Percentiles rank a stretch among this genome's conserved stretches.
Conservation (phyloP, 2,888 invertebrate genomes). For the Acleris literana region DNA sequence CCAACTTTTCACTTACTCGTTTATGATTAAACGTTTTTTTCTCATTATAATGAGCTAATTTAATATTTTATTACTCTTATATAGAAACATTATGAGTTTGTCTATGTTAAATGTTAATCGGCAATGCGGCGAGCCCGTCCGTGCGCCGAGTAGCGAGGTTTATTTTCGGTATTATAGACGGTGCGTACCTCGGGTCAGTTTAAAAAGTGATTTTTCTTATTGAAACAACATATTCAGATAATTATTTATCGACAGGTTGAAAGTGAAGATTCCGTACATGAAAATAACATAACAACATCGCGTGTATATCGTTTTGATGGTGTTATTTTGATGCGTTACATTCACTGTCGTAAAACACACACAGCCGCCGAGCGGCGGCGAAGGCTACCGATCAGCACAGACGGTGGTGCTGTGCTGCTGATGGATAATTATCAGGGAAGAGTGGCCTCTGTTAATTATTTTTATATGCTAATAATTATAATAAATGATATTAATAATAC, state of each 20-base stretch:
- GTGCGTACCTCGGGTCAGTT: conserved; percentile 24
- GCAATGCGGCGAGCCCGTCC: background rate
- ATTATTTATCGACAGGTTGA: conserved; percentile 12
- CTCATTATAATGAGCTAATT: background rate
- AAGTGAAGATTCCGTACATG: conserved; percentile 18
- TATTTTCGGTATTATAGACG: conserved; percentile 23
- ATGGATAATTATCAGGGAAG: background rate
- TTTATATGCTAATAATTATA: too few species aligned
- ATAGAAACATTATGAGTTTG: conserved; percentile 11
- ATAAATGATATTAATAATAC: too few species aligned
- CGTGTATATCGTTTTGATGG: background rate
- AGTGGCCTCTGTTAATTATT: too few species aligned
- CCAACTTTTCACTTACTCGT: conserved; percentile 31
- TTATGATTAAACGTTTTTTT: conserved; percentile 25
- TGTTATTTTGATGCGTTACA: conserved; percentile 12
- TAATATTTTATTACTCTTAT: background rate
- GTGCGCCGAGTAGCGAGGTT: background rate
- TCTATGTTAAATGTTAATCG: conserved; percentile 25
- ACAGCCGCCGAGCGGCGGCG: background rate
- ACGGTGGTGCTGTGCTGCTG: background rate
- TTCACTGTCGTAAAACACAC: conserved; percentile 24
- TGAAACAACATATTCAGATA: conserved; percentile 9
- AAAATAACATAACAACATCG: conserved; percentile 3
- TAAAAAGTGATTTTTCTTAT: conserved; percentile 32
- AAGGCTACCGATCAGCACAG: background rate